Base-by-base conservation (phyloP, 2,113 vertebrate species). In the Struthio camelus region DNA sequence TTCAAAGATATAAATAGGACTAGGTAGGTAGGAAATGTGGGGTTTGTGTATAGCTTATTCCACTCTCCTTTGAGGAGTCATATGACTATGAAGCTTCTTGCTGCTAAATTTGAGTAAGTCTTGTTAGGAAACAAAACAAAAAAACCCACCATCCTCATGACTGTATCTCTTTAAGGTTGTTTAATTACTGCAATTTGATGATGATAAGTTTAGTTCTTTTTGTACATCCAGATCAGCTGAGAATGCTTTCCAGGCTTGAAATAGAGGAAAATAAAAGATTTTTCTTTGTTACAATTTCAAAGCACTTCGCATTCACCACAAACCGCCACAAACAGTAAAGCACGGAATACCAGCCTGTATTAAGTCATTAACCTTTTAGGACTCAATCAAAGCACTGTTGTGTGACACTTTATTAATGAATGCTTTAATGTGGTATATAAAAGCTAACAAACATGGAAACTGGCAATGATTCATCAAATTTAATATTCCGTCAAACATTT, bases 351-450 rank as follows among this genome's bases (percentile, higher is more conserved):
- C 93, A 96, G 97, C 66, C 94, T 92, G 93, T 73, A 96, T 97
- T 97, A 97, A 97, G 96, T 94, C 94, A 67, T 98, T 98, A 98
- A 98, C 98, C 98, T 98, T 97, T 97, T 96, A 98, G 97, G 94
- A 96, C 95, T 97, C 95, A 96, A 97, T 97, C 97, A 97, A 97
- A 96, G 97, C 98, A 97, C 85, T 95, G 94, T 78, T 93, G 96
- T 98, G 97, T 98, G 97, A 97, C 96, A 96, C 96, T 98, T 97
- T 96, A 97, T 98, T 98, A 98, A 98, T 97, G 97, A 97, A 96
- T 92, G 82, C 96, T 98, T 98, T 98, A 97, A 98, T 97, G 97
- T 96, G 97, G 94, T 93, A 95, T 97, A 95, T 98, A 97, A 98
- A 98, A 98, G 95, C 95, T 95, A 97, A 94, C 89, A 96, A 97